A percentile compares a stretch with the other conserved stretches of the same genome.
Evolutionary conservation across 2,113 vertebrate genomes (phyloP).

Genomic region (Balaenoptera acutorostrata): DNA sequence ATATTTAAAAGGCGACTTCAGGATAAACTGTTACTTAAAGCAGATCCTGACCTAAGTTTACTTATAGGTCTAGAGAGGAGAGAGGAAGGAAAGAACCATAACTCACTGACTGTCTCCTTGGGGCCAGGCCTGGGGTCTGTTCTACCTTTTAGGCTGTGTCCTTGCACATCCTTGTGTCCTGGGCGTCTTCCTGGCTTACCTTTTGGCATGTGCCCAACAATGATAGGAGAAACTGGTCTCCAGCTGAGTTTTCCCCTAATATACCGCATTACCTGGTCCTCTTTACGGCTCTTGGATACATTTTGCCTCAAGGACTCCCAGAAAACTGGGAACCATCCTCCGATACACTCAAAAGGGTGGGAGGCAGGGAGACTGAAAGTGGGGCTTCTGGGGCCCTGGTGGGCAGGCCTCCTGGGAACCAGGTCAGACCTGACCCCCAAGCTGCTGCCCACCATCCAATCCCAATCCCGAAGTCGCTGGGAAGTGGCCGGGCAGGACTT

Average conservation of each 20-base stretch:
- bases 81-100: background rate
- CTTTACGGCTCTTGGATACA: background rate
- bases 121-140: background rate
- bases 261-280: background rate
- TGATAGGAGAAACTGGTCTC: background rate
- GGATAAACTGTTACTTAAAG: background rate
- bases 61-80: background rate
- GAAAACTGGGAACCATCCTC: background rate
- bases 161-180: fast-evolving
- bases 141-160: background rate
- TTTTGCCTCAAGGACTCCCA: background rate
- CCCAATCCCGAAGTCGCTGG: background rate
- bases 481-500: background rate
- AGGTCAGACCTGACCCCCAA: background rate
- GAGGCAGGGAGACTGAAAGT: background rate
- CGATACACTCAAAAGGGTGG: no score
- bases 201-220: background rate
- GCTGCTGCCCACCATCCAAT: background rate
- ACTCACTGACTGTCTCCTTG: background rate
- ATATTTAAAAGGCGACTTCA: background rate
- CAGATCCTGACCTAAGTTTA: background rate
- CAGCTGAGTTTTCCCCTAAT: background rate
- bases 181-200: background rate
- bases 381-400: background rate
- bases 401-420: background rate